Evolutionary conservation across 2,113 vertebrate genomes (phyloP).

Genomic region (Indicator maculatus): DNA sequence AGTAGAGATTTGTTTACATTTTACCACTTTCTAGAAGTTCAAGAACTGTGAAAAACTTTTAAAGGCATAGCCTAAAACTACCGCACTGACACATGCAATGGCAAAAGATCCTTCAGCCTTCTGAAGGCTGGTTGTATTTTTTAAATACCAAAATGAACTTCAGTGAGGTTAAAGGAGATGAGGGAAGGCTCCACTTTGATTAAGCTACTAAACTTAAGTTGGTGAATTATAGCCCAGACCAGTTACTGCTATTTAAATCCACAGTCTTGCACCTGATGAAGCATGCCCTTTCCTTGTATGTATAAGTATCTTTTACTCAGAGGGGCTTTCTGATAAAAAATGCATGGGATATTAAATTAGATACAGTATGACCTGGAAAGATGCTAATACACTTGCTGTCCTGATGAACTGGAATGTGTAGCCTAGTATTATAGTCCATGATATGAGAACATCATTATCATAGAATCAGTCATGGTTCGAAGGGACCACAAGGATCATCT

Average conservation of each 20-base stretch:
- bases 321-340: background rate
- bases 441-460: background rate
- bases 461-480: too few relatives aligned
- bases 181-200: background rate
- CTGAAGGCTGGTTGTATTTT: background rate
- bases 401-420: background rate
- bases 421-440: background rate
- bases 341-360: background rate
- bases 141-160: background rate
- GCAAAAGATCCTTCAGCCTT: background rate
- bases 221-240: background rate
- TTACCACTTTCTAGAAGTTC: too few relatives aligned
- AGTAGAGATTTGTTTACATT: too few relatives aligned
- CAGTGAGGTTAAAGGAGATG: background rate
- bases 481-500: too few relatives aligned
- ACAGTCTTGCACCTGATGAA: background rate
- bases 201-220: background rate
- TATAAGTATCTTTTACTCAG: background rate
- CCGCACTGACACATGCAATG: fast-evolving
- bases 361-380: background rate
- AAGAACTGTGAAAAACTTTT: too few relatives aligned
- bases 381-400: background rate
- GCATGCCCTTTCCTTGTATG: background rate
- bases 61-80: too few relatives aligned
- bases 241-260: background rate